Percentiles rank a stretch among this genome's conserved stretches.
Evolutionary conservation across 2,888 invertebrate species (phyloP).

Genomic region (Trichacis sp.): DNA sequence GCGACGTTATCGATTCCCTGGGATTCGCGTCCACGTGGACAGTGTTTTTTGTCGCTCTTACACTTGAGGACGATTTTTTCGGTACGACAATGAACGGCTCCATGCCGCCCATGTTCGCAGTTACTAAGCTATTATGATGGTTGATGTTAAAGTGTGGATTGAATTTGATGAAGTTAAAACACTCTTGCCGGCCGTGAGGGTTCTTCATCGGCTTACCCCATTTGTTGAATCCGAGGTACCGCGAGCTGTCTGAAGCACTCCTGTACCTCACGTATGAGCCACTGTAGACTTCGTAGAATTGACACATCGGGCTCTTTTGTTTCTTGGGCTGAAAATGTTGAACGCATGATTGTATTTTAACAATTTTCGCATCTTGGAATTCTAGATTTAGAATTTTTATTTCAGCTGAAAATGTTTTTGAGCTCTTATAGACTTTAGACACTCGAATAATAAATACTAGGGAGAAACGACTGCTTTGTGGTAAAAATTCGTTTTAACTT

Average conservation of each 20-base stretch:
- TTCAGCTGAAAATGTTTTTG: constrained; percentile 12
- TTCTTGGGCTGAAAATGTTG: constrained; percentile 73
- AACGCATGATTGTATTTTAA: too few relatives aligned
- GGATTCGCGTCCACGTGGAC: constrained; percentile 48
- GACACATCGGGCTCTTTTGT: constrained; percentile 73
- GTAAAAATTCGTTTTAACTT: too few relatives aligned
- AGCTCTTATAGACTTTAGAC: too few relatives aligned
- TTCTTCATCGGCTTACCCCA: constrained; percentile 72
- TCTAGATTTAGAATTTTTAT: constrained; percentile 35
- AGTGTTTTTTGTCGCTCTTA: constrained; percentile 53
- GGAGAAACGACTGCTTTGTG: too few relatives aligned
- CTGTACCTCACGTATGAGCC: constrained; percentile 76
- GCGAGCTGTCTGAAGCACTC: constrained; percentile 73
- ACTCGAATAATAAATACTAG: too few relatives aligned
- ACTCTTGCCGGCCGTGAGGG: constrained; percentile 70
- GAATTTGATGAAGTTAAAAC: constrained; percentile 76
- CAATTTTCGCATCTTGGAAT: too few relatives aligned
- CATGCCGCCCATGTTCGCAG: constrained; percentile 68
- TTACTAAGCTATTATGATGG: constrained; percentile 74
- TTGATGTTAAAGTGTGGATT: constrained; percentile 75
- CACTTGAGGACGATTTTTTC: constrained; percentile 67
- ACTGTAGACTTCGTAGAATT: constrained; percentile 76
- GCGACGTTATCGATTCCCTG: constrained; percentile 54
- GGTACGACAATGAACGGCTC: constrained; percentile 55
- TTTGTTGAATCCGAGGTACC: constrained; percentile 76